phyloP scores from a whole-genome alignment of 2,888 invertebrate genomes.

The Gisinianus flammeolus region DNA sequence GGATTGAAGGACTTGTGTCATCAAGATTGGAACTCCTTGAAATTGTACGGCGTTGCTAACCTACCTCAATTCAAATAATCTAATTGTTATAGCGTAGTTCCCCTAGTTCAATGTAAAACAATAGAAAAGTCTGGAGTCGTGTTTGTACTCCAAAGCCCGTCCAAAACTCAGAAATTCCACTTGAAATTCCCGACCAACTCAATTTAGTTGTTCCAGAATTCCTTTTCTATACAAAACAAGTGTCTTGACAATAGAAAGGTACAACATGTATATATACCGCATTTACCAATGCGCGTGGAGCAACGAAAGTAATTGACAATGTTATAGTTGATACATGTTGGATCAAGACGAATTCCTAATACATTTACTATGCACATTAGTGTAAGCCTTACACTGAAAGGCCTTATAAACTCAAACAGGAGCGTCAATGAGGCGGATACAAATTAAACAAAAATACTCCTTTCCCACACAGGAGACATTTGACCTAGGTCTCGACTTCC shows the following conservation, averaged over 20 bases:
- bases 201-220: constrained; percentile 1
- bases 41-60: background rate
- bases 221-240: background rate
- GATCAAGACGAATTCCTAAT: background rate
- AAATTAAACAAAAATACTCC: constrained; percentile 1
- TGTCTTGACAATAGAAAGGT: no score
- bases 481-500: constrained; percentile 43
- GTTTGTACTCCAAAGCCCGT: constrained; percentile 18
- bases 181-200: constrained; percentile 31
- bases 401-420: background rate
- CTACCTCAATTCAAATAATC: constrained; percentile 32
- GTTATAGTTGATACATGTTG: no score
- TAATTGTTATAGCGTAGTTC: constrained; percentile 36
- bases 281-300: no score
- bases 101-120: background rate
- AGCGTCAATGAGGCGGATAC: constrained; percentile 16
- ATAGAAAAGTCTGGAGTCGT: constrained; percentile 11
- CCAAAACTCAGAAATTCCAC: constrained; percentile 21
- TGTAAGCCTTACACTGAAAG: background rate
- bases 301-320: no score
- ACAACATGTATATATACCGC: no score
- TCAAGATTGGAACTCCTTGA: no score
- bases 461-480: constrained; percentile 17
- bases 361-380: background rate
- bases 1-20: no score